Conservation (phyloP, 2,888 invertebrate genomes). For the Nasonovia ribisnigri region DNA sequence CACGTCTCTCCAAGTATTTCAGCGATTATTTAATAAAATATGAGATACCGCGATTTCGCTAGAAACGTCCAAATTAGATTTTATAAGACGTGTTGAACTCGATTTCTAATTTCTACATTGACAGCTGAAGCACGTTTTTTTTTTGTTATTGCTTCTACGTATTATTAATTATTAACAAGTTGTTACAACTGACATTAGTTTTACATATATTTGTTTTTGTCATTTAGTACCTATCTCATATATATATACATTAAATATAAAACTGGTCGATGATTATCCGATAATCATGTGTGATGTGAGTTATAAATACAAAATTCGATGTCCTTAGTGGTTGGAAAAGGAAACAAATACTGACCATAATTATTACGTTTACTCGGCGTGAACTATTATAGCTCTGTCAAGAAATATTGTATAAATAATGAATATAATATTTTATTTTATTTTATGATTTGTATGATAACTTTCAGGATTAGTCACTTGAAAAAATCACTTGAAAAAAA, state of each 20-base stretch:
- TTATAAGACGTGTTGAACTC: not conserved
- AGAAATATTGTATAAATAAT: not conserved
- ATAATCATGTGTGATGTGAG: not conserved
- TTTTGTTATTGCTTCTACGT: not conserved
- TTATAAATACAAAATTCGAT: not conserved
- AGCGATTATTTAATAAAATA: not conserved
- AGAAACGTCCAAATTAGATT: not conserved
- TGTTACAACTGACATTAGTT: not conserved
- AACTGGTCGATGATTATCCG: not conserved
- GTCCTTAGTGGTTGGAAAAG: not conserved
- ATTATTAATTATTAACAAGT: not conserved
- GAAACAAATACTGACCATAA: not conserved
- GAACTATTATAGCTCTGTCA: not conserved
- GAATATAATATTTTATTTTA: not conserved
- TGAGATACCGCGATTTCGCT: not conserved
- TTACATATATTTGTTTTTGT: not conserved
- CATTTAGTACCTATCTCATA: not conserved
- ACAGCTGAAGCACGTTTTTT: not conserved
- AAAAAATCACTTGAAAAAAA: not conserved
- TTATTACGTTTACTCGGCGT: not conserved
- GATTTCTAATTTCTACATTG: not conserved
- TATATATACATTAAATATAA: not conserved
- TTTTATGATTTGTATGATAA: not conserved
- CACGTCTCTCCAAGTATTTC: not conserved
- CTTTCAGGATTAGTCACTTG: too few relatives aligned